Evolutionary conservation across 2,888 invertebrate genomes (phyloP), one percentile per base, ranked within the genome.

Genomic region (Euspilapteryx auroguttella): DNA sequence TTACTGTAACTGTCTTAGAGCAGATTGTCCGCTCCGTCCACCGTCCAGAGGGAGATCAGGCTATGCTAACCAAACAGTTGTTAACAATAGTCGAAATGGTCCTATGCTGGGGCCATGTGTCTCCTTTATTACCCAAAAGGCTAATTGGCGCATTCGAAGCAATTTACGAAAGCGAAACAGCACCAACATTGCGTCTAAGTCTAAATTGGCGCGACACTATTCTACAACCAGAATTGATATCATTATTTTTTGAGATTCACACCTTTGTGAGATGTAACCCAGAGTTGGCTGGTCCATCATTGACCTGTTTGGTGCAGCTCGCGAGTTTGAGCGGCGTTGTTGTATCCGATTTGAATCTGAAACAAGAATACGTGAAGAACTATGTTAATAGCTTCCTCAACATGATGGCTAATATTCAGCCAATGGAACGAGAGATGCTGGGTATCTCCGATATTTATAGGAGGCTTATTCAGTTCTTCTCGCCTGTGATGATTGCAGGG

Each of bases 171-270:
- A 76, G 82, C 15, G 87, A 86, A 38, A 81, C 82, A 29, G 79
- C 66, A 8, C 80, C 81, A 2, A 76, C 82, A 2, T 57, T 88
- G 26, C 75, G 91, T 11, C 78, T 75, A 78, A 48, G 80, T 83
- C 28, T 81, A 10, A 61, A 57, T 39, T 94, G 94, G 94, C 75
- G 79, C 32, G 87, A 89, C 35, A 79, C 88, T 0, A 82, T 94
- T 37, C 69, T 90, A 37, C 83, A 89, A 45, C 85, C 87, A 2
- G 80, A 82, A 36, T 66, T 92, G 10, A 55, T 90, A 26, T 79
- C 86, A n/a, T 56, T 93, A 21, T 88, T 92, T 66, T 93, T 91
- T 51, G 85, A 86, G 50, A 73, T 89, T 20, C 92, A 93, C 57
- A 83, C 86, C 79, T 88, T 89, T 66, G 86, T 93, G 4, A 79